Evolutionary conservation across 2,888 invertebrate genomes (phyloP).

Genomic region (Leptothorax acervorum): DNA sequence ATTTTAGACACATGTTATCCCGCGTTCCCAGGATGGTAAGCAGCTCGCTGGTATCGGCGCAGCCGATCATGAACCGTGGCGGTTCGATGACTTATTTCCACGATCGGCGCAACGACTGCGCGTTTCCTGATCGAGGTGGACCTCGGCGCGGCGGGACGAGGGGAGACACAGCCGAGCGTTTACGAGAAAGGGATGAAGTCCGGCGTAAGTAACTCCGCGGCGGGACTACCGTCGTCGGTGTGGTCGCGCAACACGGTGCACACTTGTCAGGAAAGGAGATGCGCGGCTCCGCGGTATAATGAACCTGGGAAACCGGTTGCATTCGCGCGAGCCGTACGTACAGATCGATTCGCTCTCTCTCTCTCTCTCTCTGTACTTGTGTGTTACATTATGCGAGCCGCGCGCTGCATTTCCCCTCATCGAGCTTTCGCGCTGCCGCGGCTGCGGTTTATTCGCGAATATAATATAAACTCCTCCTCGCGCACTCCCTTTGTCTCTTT

Average conservation of each 20-base stretch:
- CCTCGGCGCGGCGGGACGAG: constrained; percentile 38
- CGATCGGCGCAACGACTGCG: constrained; percentile 57
- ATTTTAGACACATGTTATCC: constrained; percentile 66
- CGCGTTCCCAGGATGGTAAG: constrained; percentile 42
- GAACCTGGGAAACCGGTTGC: constrained; percentile 85
- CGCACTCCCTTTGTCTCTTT: not conserved
- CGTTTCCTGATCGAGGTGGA: constrained; percentile 67
- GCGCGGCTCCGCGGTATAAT: constrained; percentile 83
- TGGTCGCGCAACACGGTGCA: constrained; percentile 74
- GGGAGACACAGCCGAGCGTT: constrained; percentile 47
- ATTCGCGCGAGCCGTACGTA: constrained; percentile 78
- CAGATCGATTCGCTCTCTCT: constrained; percentile 76
- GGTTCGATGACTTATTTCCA: constrained; percentile 72
- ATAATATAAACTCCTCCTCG: constrained; percentile 51
- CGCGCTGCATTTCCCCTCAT: constrained; percentile 64
- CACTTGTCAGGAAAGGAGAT: constrained; percentile 84
- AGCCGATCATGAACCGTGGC: constrained; percentile 59
- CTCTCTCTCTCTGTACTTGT: constrained; percentile 72
- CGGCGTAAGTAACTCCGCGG: constrained; percentile 70
- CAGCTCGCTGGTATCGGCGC: constrained; percentile 50
- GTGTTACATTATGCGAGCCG: constrained; percentile 72
- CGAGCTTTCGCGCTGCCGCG: constrained; percentile 65
- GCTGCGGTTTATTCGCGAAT: constrained; percentile 46
- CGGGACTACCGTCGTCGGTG: constrained; percentile 65
- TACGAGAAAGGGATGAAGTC: constrained; percentile 78